Evolutionary conservation across 92 coral and sea anemone species (phyloP).

Genomic region (Epizoanthus scotinus): DNA sequence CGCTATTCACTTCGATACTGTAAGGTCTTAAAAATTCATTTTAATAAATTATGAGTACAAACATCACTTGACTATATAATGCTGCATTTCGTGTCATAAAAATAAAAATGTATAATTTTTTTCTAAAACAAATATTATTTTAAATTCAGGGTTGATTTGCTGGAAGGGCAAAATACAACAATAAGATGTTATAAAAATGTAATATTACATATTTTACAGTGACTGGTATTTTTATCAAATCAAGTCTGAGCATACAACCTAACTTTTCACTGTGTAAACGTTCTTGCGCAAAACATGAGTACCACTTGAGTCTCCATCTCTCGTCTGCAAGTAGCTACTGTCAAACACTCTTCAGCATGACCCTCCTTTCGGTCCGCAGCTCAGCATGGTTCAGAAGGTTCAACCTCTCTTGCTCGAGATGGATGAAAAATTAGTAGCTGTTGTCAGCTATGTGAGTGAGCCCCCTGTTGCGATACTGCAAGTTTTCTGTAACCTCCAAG

Average conservation of each 20-base stretch:
- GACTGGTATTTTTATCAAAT: too few relatives aligned
- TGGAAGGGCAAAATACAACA: too few relatives aligned
- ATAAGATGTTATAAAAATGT: too few relatives aligned
- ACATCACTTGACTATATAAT: too few relatives aligned
- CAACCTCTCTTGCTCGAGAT: constrained; percentile 5
- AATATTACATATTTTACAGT: too few relatives aligned
- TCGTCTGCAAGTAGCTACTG: not conserved
- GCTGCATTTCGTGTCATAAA: too few relatives aligned
- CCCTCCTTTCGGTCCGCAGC: not conserved
- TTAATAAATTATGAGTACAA: too few relatives aligned
- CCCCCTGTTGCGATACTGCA: constrained; percentile 9
- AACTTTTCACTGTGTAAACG: not conserved
- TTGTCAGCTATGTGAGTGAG: constrained; percentile 18
- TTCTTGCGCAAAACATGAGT: constrained; percentile 4
- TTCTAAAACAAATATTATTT: too few relatives aligned
- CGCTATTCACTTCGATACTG: too few relatives aligned
- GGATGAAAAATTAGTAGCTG: constrained; percentile 6
- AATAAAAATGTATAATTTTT: too few relatives aligned
- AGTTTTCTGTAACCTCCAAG: constrained; percentile 7
- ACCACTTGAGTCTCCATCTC: not conserved
- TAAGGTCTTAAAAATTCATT: too few relatives aligned
- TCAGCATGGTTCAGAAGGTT: constrained; percentile 3
- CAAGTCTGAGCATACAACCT: not conserved
- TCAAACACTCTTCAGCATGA: not conserved
- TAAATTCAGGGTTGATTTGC: too few relatives aligned